phyloP scores from a whole-genome alignment of 1,140 invertebrate genomes.

The Pogonognathellus flavescens region DNA sequence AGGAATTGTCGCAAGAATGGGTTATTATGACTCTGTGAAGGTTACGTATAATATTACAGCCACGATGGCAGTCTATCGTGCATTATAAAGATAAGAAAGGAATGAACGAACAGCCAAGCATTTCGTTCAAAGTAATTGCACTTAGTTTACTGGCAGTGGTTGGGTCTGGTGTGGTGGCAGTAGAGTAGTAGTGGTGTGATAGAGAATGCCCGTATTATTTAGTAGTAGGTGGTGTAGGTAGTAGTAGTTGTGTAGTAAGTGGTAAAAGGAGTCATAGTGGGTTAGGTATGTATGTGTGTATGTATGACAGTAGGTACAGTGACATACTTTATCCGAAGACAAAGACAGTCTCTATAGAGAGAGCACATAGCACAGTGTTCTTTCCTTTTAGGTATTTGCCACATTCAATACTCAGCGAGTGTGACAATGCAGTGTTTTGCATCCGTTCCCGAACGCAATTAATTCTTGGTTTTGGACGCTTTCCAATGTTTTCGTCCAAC shows the following conservation, averaged over 20 bases:
- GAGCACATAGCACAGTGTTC: no score
- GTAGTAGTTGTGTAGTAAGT: no score
- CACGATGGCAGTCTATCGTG: background rate
- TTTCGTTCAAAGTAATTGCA: no score
- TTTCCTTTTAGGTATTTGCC: background rate
- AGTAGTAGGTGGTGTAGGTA: no score
- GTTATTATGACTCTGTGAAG: background rate
- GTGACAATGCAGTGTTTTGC: constrained; percentile 49
- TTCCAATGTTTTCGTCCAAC: constrained; percentile 39
- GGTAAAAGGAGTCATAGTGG: background rate
- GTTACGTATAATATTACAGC: background rate
- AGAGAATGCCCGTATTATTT: background rate
- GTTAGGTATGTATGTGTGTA: background rate
- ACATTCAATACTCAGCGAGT: constrained; percentile 30
- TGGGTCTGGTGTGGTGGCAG: background rate
- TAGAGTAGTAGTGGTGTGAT: background rate
- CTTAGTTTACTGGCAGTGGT: background rate
- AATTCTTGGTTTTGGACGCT: constrained; percentile 26
- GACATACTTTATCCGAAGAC: constrained; percentile 30
- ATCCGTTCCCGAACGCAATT: constrained; percentile 42
- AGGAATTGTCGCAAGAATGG: constrained; percentile 18
- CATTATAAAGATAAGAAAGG: constrained; percentile 23
- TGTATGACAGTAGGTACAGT: constrained; percentile 1
- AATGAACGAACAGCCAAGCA: no score
- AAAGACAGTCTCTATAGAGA: background rate